phyloP scores from a whole-genome alignment of 1,140 invertebrate genomes.

The Drosophila kepulauana region DNA sequence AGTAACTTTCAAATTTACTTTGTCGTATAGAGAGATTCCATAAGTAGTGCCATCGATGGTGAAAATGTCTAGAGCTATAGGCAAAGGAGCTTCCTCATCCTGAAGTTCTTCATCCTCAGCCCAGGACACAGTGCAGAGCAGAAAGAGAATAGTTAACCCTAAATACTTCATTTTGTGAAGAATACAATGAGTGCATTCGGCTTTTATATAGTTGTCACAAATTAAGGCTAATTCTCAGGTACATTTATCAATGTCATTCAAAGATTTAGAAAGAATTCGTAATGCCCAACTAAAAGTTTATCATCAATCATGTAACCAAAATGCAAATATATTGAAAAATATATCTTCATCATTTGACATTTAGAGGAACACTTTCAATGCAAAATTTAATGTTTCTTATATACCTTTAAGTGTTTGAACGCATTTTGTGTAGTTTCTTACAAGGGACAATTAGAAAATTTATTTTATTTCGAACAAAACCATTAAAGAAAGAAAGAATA shows the following conservation, averaged over 20 bases:
- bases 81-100: background rate
- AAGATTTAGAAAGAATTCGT: background rate
- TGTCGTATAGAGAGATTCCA: background rate
- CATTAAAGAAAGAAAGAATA: no score
- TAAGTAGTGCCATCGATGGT: background rate
- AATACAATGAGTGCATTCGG: background rate
- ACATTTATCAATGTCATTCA: constrained; percentile 1
- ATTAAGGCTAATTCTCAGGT: background rate
- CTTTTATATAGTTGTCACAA: constrained; percentile 6
- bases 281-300: background rate
- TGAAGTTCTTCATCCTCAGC: background rate
- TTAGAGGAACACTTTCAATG: no score
- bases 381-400: no score
- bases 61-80: background rate
- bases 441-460: no score
- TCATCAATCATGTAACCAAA: background rate
- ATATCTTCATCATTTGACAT: no score
- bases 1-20: background rate
- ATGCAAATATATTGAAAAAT: background rate
- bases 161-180: constrained; percentile 22
- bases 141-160: background rate
- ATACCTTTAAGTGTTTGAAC: no score
- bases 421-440: no score
- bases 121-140: constrained; percentile 8
- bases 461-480: no score